Base-by-base conservation (phyloP, 2,113 vertebrate genomes). In the human region DNA sequence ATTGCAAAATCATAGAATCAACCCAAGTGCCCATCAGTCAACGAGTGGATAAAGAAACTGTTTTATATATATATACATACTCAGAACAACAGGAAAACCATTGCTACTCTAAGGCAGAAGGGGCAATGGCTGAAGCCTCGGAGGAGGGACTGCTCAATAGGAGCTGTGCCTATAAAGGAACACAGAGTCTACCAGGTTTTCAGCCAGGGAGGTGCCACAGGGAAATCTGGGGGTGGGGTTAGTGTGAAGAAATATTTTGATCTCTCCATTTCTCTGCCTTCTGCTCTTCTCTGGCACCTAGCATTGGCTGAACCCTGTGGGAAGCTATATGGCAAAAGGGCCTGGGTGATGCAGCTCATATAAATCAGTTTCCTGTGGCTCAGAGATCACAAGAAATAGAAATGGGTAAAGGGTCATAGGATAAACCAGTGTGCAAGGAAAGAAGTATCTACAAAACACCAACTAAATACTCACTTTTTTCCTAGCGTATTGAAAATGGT, bases 131-230 rank as follows among this genome's bases (percentile, higher is more conserved):
- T 12, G 27, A 68, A 25, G 27, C n/a, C n/a, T 1, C 50, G 3
- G 17, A 32, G 30, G 3, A 22, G 9, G 16, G 1, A 16, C 38
- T 13, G 9, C 12, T 43, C 23, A 48, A 0, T 1, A 50, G 43
- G n/a, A 72, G 14, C 52, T 86, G 2, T 27, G 3, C 6, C 38
- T 59, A 1, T 30, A 12, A 35, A 48, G 18, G n/a, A 59, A 64
- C 7, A 40, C 14, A 40, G 3, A 40, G 2, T n/a, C 4, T 40
- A 5, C 3, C 8, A 12, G 18, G 11, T 23, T 8, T 52, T 59
- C 11, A 35, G 50, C 12, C 2, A 17, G 32, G 22, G 20, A 89
- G 52, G 14, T 27, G 32, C 9, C 25, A 57, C 23, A 18, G 78
- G 25, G 40, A 3, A 3, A 45, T 45, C 45, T 45, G 45, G 45